These are phyloP conservation scores for Eclectus roratus DNA, from an alignment of 2,113 vertebrate genomes.

Conservation along the genomic window DNA sequence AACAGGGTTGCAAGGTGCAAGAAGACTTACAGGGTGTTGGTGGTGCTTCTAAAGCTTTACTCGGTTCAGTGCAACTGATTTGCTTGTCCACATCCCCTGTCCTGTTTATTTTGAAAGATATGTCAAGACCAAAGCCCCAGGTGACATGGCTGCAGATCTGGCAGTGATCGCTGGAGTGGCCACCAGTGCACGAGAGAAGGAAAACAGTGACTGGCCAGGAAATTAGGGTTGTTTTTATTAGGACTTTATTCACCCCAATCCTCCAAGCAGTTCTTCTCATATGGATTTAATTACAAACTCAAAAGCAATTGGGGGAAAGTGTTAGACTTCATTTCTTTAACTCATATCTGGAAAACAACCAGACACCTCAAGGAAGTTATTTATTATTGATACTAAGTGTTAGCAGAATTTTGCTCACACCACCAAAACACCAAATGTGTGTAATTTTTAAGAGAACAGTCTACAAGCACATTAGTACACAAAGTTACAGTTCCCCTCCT, in stretches of 20 bases:
- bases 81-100: background rate
- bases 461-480: background rate
- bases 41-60: background rate
- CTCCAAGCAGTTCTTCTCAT: background rate
- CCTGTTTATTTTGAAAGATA: background rate
- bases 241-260: background rate
- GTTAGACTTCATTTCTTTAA: background rate
- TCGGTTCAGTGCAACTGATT: background rate
- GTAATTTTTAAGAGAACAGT: background rate
- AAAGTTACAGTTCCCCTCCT: background rate
- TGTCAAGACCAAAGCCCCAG: background rate
- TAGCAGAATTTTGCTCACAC: background rate
- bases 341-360: background rate
- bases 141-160: background rate
- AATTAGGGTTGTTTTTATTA: conserved; percentile 37
- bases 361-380: background rate
- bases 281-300: background rate
- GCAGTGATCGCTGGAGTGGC: background rate
- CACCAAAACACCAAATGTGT: background rate
- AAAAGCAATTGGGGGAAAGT: background rate
- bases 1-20: background rate
- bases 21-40: rapidly evolving
- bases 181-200: background rate
- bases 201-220: background rate
- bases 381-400: background rate